Base-by-base conservation (phyloP, 1,140 invertebrate genomes). In the Maniola jurtina region DNA sequence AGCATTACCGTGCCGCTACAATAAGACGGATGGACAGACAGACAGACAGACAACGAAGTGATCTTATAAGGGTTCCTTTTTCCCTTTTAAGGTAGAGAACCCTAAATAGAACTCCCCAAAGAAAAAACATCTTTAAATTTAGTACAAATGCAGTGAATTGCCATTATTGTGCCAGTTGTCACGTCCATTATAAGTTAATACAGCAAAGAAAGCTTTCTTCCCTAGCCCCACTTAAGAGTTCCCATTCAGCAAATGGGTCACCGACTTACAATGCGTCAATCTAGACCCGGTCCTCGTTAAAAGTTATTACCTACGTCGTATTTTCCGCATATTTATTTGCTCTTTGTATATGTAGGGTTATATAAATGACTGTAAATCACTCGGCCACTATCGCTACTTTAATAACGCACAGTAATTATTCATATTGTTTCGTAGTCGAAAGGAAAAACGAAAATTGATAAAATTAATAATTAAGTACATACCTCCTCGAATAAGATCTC, bases 161-260 rank as follows among this genome's bases (percentile, higher is more conserved):
- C 48, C 16, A 16, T 52, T 52, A 15, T 52, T 52, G 16, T 52
- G 7, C 6, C 48, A 52, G 6, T 25, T 52, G 15, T 52, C 7
- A 25, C 15, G 48, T 52, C 48, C 15, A 52, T 52, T 52, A 52
- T 52, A 52, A 52, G 14, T 52, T 52, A 25, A 16, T 52, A 52
- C 16, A 52, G 48, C 48, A 52, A 52, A 52, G 48, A 52, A 52
- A 52, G 48, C 48, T 52, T 52, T 52, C 48, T 52, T 52, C 48
- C 25, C 15, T 52, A 16, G 48, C 15, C 48, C 48, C 48, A 52
- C 16, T 52, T 52, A 25, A 52, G 48, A 52, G 14, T 8, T 52
- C 48, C 48, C 15, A 52, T 52, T 52, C 48, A 52, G 16, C 14
- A 52, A 52, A 52, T 52, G 15, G 48, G 48, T 52, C 48, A 52